Evolutionary conservation across 2,797 vertebrate species (phyloP), one percentile per base, ranked within the genome.

Genomic region (Tokudaia muenninki): DNA sequence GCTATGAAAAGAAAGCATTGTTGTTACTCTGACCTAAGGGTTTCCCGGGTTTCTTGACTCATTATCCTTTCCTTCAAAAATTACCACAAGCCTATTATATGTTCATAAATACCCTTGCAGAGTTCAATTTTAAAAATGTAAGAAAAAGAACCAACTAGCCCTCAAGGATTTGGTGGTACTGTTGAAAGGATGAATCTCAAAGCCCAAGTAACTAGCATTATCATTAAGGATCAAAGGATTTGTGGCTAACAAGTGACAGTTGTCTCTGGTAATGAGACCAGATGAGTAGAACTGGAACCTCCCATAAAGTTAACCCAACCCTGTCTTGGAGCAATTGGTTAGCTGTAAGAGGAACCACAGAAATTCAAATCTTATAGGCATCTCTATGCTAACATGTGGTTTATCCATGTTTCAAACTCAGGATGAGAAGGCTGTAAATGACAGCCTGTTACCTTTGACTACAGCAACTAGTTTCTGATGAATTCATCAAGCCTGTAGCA

Each of bases 41-140:
- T 72, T 94, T 88, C n/a, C 50, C 21, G 19, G 63, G 11, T 44
- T 93, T 67, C 7, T 22, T 50, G n/a, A 92, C 61, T 93, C 63
- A 55, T 90, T 82, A 65, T 57, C 63, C 19, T n/a, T 79, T 94
- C 47, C 79, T 61, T 94, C 61, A 86, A 13, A 75, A 65, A 70
- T 95, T 92, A 87, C 41, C 31, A 7, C 13, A 44, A 72, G 4
- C n/a, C 52, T 65, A 44, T 44, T 67, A 37, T 29, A 57, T 70
- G 4, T 67, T 89, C 78, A 79, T 67, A 95, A 92, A 95, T 91
- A 94, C 34, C 41, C 87, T 94, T 57, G 50, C 65, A 91, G 87
- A 93, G 72, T 61, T 87, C 61, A 17, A 92, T 89, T 90, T 31
- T 2, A 11, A 61, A 24, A 82, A 29, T 90, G 7, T 77, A 75